Evolutionary conservation across 2,113 vertebrate species (phyloP).

Genomic region (Calyptomena viridis): DNA sequence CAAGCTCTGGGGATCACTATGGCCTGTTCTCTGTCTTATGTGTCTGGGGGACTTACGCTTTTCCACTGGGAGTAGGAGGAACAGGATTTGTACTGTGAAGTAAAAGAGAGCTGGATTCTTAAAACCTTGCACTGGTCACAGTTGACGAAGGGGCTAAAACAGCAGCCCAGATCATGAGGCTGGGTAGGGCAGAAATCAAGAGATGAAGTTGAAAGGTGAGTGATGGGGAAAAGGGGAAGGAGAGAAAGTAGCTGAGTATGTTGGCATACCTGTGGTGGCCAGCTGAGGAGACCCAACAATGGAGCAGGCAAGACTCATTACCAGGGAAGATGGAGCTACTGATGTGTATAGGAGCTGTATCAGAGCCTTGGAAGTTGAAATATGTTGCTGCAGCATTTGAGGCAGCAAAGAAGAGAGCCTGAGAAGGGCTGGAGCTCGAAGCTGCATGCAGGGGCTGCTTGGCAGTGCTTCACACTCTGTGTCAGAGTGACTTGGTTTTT

Average conservation of each 20-base stretch:
- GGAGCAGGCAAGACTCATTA: not conserved
- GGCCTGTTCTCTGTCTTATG: not conserved
- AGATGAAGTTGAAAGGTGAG: not conserved
- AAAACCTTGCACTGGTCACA: not conserved
- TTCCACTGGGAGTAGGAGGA: not conserved
- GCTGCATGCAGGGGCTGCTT: not conserved
- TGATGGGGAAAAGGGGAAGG: not conserved
- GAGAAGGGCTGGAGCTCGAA: not conserved
- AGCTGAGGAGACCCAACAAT: not conserved
- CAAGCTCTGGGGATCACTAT: not conserved
- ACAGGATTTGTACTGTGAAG: not conserved
- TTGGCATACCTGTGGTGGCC: not conserved
- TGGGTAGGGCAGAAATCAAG: not conserved
- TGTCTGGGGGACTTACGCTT: fast-evolving
- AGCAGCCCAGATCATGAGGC: not conserved
- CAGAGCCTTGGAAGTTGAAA: not conserved
- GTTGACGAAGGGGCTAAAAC: not conserved
- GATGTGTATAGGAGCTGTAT: not conserved
- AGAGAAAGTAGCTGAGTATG: not conserved
- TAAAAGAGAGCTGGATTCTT: not conserved
- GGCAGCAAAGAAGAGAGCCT: not conserved
- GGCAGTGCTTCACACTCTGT: not conserved
- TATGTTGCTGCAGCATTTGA: fast-evolving
- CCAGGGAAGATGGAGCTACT: not conserved
- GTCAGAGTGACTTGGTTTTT: not conserved